Evolutionary conservation across 2,888 invertebrate species (phyloP).

Genomic region (Oxycera nigricornis): DNA sequence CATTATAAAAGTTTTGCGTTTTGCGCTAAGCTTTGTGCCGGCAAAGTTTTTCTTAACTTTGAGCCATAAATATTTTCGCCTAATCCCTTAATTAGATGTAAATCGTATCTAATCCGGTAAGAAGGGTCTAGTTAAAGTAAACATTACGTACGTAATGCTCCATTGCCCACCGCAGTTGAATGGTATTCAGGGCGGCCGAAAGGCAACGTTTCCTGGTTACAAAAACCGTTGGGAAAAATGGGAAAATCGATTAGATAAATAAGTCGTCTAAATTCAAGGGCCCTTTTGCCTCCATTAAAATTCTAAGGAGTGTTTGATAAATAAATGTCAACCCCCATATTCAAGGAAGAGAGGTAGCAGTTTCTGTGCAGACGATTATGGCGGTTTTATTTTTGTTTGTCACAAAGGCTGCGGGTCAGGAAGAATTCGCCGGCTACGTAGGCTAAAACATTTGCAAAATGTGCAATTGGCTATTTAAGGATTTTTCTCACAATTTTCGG

Average conservation of each 20-base stretch:
- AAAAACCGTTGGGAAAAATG: neutral
- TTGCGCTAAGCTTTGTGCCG: neutral
- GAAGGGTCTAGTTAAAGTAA: constrained; percentile 34
- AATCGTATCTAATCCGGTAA: constrained; percentile 34
- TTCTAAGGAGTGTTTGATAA: constrained; percentile 21
- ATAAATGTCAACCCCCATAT: constrained; percentile 7
- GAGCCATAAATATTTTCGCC: constrained; percentile 32
- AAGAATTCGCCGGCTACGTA: neutral
- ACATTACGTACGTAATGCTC: neutral
- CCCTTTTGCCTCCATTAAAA: constrained; percentile 6
- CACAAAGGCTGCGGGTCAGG: neutral
- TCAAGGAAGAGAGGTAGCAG: neutral
- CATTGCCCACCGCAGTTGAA: neutral
- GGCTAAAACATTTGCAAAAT: neutral
- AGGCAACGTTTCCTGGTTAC: neutral
- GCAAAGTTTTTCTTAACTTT: constrained; percentile 23
- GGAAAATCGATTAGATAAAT: constrained; percentile 15
- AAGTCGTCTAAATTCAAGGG: constrained; percentile 26
- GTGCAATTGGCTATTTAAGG: neutral
- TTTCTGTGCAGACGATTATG: neutral
- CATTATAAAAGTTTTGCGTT: constrained; percentile 33
- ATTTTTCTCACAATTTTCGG: neutral
- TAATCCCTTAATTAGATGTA: constrained; percentile 39
- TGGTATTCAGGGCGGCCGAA: neutral
- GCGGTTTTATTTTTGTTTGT: neutral